phyloP scores from a whole-genome alignment of 2,113 vertebrate species.

The Eurystomus gularis region DNA sequence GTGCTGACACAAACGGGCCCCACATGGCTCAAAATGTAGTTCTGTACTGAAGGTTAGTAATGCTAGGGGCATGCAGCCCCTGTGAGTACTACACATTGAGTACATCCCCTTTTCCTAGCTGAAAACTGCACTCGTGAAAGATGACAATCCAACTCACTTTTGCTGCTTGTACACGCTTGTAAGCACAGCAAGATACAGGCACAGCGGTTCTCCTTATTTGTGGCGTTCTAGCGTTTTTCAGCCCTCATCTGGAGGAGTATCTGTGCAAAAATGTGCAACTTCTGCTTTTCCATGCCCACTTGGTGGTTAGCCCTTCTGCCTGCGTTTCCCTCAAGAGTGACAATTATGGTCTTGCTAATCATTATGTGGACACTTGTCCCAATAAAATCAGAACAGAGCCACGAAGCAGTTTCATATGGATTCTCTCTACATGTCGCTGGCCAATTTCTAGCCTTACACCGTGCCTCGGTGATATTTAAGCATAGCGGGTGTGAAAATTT shows the following conservation, averaged over 20 bases:
- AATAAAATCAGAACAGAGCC: background rate
- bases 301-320: slow-evolving; percentile 16
- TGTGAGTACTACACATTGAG: background rate
- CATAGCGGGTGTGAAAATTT: background rate
- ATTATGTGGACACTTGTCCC: background rate
- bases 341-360: slow-evolving; percentile 8
- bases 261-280: slow-evolving; percentile 8
- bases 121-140: background rate
- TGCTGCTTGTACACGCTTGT: background rate
- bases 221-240: background rate
- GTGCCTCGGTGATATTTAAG: background rate
- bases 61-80: background rate
- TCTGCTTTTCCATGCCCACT: background rate
- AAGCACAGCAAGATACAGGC: background rate
- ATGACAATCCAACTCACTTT: background rate
- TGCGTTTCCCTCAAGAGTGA: background rate
- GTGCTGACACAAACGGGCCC: background rate
- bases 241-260: background rate
- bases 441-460: background rate
- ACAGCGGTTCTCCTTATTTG: background rate
- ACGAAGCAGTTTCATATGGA: background rate
- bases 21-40: background rate
- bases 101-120: background rate
- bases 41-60: background rate
- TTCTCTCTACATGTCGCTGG: background rate